Evolutionary conservation across 2,888 invertebrate genomes (phyloP).

Genomic region (Diarsia mendica): DNA sequence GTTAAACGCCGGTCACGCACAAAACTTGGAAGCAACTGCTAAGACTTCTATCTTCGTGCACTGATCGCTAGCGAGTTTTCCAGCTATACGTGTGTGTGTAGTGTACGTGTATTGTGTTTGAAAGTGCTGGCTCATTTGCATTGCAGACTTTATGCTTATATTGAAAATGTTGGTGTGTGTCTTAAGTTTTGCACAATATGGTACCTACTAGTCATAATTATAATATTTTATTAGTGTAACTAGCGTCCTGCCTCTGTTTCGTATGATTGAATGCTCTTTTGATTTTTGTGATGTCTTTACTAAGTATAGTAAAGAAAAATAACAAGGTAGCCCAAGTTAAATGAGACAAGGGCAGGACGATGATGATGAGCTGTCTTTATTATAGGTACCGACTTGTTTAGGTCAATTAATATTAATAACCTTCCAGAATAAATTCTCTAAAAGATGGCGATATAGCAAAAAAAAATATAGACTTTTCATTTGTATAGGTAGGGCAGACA

Average conservation of each 20-base stretch:
- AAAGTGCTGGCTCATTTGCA: conserved; percentile 29
- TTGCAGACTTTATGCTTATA: conserved; percentile 20
- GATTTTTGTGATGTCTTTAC: not conserved
- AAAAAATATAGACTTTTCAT: too few relatives aligned
- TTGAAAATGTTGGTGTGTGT: conserved; percentile 24
- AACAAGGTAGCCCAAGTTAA: not conserved
- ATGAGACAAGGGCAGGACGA: too few relatives aligned
- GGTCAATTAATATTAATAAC: not conserved
- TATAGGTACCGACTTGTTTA: too few relatives aligned
- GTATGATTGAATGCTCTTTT: not conserved
- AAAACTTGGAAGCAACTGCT: conserved; percentile 64
- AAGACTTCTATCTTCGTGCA: conserved; percentile 62
- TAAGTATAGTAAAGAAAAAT: too few relatives aligned
- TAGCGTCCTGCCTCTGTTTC: not conserved
- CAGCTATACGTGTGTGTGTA: conserved; percentile 27
- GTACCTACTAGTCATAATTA: not conserved
- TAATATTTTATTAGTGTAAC: not conserved
- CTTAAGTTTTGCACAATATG: not conserved
- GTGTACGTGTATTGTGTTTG: conserved; percentile 39
- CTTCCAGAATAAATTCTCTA: too few relatives aligned
- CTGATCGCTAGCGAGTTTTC: conserved; percentile 55
- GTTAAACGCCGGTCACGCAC: conserved; percentile 68
- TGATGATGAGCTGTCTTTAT: too few relatives aligned
- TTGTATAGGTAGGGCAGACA: too few relatives aligned
- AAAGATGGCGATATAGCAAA: too few relatives aligned